Base-by-base conservation (phyloP, 2,888 invertebrate species). In the Gymnocheta viridis region DNA sequence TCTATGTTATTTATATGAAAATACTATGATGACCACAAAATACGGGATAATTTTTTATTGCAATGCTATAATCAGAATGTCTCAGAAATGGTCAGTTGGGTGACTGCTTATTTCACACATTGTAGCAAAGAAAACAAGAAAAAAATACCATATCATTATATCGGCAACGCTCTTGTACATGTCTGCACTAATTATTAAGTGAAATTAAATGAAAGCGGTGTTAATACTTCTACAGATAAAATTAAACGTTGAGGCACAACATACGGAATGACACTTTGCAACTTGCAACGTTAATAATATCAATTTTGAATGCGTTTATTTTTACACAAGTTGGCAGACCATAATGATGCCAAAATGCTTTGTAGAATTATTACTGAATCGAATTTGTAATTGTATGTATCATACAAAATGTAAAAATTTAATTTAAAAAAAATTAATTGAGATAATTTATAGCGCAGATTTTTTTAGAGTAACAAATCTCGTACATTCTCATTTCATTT, bases 101-200 rank as follows among this genome's bases (percentile, higher is more conserved):
- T 27, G n/a, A 22, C n/a, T n/a, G 4, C 35, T 22, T 58, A 35
- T 27, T 10, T 10, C 10, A 73, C 12, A 60, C 44, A 60, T 69
- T 41, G 19, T 12, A 38, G 4, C 38, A 24, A 24, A 19, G 32
- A 4, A 58, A 58, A 58, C 3, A 44, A 54, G 27, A 44, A 32
- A 58, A 58, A 56, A 14, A 14, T 32, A 14, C 0, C 22, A 49
- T 51, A 70, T 58, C 17, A 70, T 79, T 64, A 41, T 80, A 44
- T 80, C 73, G 60, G 51, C 77, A 62, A 44, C 54, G 67, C 10
- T 62, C 17, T 69, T 72, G 32, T 32, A 69, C 29, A 79, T 66
- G 44, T 76, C 62, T 77, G 72, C 27, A 62, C 77, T 72, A 83
- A 80, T 83, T 83, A 64, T 67, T 73, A 77, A 79, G 64, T 76